Evolutionary conservation across 2,113 vertebrate genomes (phyloP), one percentile per base, ranked within the genome.

Genomic region (Clinocottus analis): DNA sequence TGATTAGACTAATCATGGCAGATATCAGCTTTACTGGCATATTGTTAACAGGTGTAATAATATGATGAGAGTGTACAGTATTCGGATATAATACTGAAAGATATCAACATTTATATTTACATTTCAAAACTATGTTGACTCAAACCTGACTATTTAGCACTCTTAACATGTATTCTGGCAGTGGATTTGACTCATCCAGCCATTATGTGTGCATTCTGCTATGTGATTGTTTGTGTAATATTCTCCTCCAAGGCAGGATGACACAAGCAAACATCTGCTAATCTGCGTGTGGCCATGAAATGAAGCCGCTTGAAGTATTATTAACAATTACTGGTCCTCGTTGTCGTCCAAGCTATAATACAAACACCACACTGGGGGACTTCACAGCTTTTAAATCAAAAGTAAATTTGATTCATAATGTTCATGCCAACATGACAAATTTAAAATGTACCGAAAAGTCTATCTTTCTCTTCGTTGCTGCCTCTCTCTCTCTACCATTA

Each of bases 261-360:
- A 82, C 81, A 75, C 83, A 81, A 86, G 90, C 85, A 85, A 77
- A 83, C 81, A 91, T 89, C 86, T 89, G 76, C 72, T 88, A 76
- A 89, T 88, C 67, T 80, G 75, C 84, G 17, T 71, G 88, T 79
- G 74, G 77, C 84, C 74, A 82, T 91, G 83, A 81, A 85, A 86
- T 85, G 69, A 89, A 85, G 79, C 79, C 25, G 75, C 78, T 77
- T 79, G 65, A 67, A 76, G 75, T 65, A 80, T 45, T 86, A 72
- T 75, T 79, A 75, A 77, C 79, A 87, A 81, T 86, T 79, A 86
- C 75, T 74, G 43, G 66, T 77, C 71, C 37, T 61, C 14, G 49
- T 82, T 84, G 56, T 80, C 62, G 70, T 74, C 75, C 43, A 27
- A 78, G 71, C 65, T 71, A 21, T 35, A 25, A 74, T 83, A 58